Base-by-base conservation (phyloP, 2,113 vertebrate genomes). In the Oncorhynchus gorbuscha region DNA sequence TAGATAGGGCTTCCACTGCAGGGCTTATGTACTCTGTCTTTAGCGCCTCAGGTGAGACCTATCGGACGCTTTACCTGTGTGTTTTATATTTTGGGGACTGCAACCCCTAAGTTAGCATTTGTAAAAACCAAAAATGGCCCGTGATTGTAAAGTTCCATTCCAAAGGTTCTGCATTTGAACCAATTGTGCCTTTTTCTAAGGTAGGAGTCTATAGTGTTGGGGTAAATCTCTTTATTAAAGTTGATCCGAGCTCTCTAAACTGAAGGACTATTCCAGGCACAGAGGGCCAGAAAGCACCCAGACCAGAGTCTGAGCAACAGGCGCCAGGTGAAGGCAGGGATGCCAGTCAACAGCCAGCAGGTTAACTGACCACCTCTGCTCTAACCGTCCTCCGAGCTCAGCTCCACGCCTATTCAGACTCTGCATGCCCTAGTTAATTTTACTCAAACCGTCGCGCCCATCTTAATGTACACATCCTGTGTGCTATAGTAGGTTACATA, bases 261-360 rank as follows among this genome's bases (percentile, higher is more conserved):
- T 73, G 61, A 81, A 71, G 69, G 79, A 48, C 48, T 80, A 12
- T 88, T 85, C 70, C 84, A 93, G 97, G 94, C 64, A 62, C 90
- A 89, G 96, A 97, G 84, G 87, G 86, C 84, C 95, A 96, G 81
- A 97, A 94, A 91, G 77, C 87, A 76, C 82, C 91, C 89, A 95
- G 94, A 84, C 91, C 92, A 76, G 96, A 97, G 86, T 89, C 84
- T 75, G 96, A 97, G 12, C 91, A 97, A 8, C 91, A 90, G 81
- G 90, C 93, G 80, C 93, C 93, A 93, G 92, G 91, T 81, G 96
- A 97, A 81, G 95, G 83, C 90, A 87, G 88, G 26, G 93, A 93
- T 2, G 5, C 79, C 26, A 79, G 62, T 84, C 97, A 94, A 91
- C 93, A 95, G 75, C 92, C 94, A 84, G 79, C 94, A 87, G 89